Percentiles rank a stretch among this genome's conserved stretches.
Evolutionary conservation across 2,888 invertebrate species (phyloP).

Genomic region (Shargacucullia verbasci): DNA sequence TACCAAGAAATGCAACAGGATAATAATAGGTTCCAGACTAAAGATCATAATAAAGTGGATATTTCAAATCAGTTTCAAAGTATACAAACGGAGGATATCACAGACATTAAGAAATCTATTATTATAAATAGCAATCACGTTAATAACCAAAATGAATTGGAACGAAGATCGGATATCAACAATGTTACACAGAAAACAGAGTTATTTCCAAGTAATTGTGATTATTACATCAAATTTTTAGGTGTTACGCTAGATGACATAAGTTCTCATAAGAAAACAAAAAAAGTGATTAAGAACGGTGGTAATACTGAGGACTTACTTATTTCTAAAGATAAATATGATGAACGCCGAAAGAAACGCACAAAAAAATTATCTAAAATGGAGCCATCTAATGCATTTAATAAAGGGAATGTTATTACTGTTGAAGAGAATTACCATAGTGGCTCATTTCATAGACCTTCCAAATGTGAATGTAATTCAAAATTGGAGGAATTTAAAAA

Average conservation of each 20-base stretch:
- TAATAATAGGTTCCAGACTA: conserved; percentile 23
- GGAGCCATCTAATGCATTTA: conserved; percentile 13
- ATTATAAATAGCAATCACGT: conserved; percentile 7
- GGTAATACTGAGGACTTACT: conserved; percentile 1
- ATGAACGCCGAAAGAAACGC: conserved; percentile 10
- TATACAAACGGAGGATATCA: conserved; percentile 1
- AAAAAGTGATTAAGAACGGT: conserved; percentile 16
- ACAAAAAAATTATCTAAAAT: conserved; percentile 10
- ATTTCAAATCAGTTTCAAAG: conserved; percentile 21
- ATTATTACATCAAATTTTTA: conserved; percentile 76
- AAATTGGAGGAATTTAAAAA: conserved; percentile 59
- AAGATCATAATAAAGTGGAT: conserved; percentile 15
- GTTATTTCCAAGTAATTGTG: conserved; percentile 56
- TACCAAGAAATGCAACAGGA: conserved; percentile 31
- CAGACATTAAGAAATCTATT: conserved; percentile 4
- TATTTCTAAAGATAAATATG: conserved; percentile 10
- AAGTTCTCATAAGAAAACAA: conserved; percentile 32
- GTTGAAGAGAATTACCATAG: conserved; percentile 9
- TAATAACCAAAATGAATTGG: conserved; percentile 20
- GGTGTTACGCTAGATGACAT: conserved; percentile 77
- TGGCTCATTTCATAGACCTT: conserved; percentile 8
- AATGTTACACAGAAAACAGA: conserved; percentile 46
- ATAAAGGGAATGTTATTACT: conserved; percentile 6
- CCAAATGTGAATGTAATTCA: conserved; percentile 50
- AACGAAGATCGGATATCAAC: conserved; percentile 6